Percentiles rank a stretch among this genome's conserved stretches.
Conservation (phyloP, 2,888 invertebrate species). For the Tipula helvola region DNA sequence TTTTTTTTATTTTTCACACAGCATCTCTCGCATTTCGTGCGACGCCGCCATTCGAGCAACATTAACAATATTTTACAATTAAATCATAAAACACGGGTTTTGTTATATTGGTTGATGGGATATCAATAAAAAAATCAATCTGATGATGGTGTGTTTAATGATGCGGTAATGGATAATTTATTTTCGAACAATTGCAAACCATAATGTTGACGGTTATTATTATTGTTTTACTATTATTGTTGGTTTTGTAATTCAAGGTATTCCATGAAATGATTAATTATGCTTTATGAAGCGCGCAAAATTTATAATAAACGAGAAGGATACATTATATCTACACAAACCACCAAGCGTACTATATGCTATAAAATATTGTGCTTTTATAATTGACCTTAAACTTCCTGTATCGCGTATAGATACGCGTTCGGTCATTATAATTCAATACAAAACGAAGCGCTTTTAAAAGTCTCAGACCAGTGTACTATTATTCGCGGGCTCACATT, state of each 20-base stretch:
- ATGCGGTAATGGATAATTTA: background rate
- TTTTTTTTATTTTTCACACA: background rate
- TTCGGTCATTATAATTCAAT: background rate
- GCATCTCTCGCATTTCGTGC: background rate
- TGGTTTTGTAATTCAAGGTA: background rate
- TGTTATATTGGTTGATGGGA: background rate
- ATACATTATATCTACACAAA: background rate
- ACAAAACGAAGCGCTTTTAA: background rate
- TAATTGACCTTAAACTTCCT: background rate
- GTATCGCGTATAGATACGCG: background rate
- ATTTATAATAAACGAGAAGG: background rate
- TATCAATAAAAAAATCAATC: background rate
- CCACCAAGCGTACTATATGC: background rate
- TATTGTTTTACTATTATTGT: background rate
- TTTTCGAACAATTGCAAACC: background rate
- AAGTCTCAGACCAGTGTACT: no score
- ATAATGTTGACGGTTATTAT: background rate
- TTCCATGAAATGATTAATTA: background rate
- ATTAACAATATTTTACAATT: background rate
- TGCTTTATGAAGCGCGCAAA: background rate
- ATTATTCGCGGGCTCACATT: no score
- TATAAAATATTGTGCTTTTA: background rate
- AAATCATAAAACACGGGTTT: background rate
- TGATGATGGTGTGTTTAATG: background rate
- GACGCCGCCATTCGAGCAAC: background rate